Evolutionary conservation across 2,888 invertebrate species (phyloP), one percentile per base, ranked within the genome.

Genomic region (Melipona beecheii): DNA sequence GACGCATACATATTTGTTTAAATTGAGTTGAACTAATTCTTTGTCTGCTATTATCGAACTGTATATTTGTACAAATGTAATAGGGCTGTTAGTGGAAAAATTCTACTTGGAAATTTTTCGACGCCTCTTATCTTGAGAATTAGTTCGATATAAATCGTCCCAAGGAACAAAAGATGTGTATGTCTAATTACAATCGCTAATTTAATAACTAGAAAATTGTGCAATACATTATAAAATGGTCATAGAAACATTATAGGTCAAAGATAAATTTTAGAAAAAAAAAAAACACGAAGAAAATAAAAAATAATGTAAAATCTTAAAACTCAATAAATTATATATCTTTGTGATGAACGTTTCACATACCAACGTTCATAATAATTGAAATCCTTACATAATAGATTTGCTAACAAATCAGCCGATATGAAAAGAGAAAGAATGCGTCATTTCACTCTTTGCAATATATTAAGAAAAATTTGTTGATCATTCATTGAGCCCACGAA

Each of bases 341-440:
- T 70, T 4, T n/a, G 68, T 31, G 4, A 2, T 17, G 5, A 6
- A 83, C 36, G 4, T 15, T 54, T 36, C 17, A 15, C 50, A 19
- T 6, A 54, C n/a, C 68, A 72, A 3, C 6, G 11, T 50, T 24
- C 27, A n/a, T 6, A 69, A n/a, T 6, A 69, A 56, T 73, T 64
- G 17, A 69, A 56, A 66, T 4, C 13, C 15, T 81, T 82, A 54
- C n/a, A 24, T 81, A 60, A 71, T 17, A 24, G 1, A 11, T 15
- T 64, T 17, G 19, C 19, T 27, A 9, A 50, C 9, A 17, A 81
- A 65, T 72, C 49, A 50, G 15, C 27, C 21, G 15, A 49, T 60
- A 56, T 19, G 27, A 49, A 9, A 43, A 15, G 50, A 49, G 70
- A 31, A 69, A 52, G 21, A 43, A 43, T 62, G 21, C 3, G 31